Evolutionary conservation across 2,113 vertebrate species (phyloP), one percentile per base, ranked within the genome.

Genomic region (Thymallus thymallus): DNA sequence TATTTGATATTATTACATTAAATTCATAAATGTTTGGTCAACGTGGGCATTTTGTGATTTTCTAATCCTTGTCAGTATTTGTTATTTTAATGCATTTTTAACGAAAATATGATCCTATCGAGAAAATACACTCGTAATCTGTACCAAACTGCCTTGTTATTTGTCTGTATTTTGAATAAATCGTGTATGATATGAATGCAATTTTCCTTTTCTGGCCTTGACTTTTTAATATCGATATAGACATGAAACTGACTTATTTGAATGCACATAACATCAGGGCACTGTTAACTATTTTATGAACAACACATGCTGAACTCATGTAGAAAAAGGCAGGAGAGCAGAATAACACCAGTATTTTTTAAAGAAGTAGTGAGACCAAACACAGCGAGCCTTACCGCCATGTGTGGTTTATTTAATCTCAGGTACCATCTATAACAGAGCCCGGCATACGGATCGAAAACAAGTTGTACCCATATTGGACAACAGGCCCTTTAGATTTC

Each of bases 121-220:
- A 91, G 78, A 76, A 71, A 41, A 80, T 80, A 46, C 82, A 87
- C 87, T 88, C 83, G 82, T 88, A 80, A 86, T 84, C 82, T 91
- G 90, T 90, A 91, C 90, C 88, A 41, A 82, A 92, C 76, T 89
- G 90, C 88, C 91, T 91, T 90, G 88, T 90, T 88, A 74, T 86
- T 91, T 93, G 91, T 87, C 78, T 82, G 86, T 88, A 88, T 89
- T 88, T 91, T 91, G 80, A 91, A 92, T 89, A 88, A 91, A 94
- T 85, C 77, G 81, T 82, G 75, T 89, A 89, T 84, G 83, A 90
- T 69, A 74, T 85, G 88, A 86, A 22, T 41, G 10, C 1, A 3
- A 68, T 20, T 22, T 22, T 66, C 30, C 9, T 23, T 24, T 45
- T 45, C 20, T 68, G 66, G 6, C 61, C 41, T 20, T 68, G 16